Evolutionary conservation across 2,113 vertebrate species (phyloP).

Genomic region (Pleuronectes platessa): DNA sequence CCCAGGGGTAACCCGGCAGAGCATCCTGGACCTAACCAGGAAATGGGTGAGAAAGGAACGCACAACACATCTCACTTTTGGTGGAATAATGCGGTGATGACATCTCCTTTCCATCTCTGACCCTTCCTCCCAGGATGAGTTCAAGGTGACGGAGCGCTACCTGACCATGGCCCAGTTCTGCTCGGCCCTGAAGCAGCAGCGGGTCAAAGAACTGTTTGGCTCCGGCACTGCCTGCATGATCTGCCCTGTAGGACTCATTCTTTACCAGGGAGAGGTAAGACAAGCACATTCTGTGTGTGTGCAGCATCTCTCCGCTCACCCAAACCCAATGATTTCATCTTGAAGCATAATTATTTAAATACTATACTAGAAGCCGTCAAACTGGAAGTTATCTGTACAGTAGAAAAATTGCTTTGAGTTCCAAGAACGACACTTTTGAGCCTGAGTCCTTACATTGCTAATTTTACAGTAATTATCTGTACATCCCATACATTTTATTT

Average conservation of each 20-base stretch:
- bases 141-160: constrained; percentile 88
- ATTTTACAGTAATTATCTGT: no score
- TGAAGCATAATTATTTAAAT: no score
- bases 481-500: no score
- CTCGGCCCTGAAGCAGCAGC: constrained; percentile 81
- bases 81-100: neutral
- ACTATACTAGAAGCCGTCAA: no score
- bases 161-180: constrained; percentile 88
- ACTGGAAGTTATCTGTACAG: no score
- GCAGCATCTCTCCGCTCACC: neutral
- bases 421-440: no score
- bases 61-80: neutral
- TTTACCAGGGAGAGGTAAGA: constrained; percentile 89
- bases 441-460: no score
- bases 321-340: no score
- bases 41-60: constrained; percentile 83
- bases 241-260: constrained; percentile 85
- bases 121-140: constrained; percentile 81
- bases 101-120: neutral
- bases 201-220: constrained; percentile 92
- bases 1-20: constrained; percentile 79
- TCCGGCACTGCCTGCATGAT: constrained; percentile 91
- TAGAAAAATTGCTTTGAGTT: no score
- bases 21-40: constrained; percentile 87
- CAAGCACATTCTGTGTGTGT: neutral